Evolutionary conservation across 2,797 vertebrate genomes (phyloP), one percentile per base, ranked within the genome.

Genomic region (Chiroxiphia lanceolata): DNA sequence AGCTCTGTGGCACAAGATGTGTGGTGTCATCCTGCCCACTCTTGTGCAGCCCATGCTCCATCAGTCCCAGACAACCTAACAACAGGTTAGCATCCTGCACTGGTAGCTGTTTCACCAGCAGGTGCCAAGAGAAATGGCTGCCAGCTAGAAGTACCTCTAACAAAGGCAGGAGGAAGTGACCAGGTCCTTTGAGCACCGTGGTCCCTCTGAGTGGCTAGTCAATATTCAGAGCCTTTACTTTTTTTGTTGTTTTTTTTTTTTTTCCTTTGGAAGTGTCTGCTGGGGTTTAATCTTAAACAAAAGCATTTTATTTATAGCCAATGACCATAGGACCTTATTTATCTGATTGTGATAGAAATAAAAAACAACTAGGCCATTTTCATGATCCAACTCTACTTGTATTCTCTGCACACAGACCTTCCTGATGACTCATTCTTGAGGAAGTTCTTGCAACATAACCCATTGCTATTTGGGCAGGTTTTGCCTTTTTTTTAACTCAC

Each of bases 201-300:
- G 16, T 70, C 17, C 21, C 34, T 74, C 45, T 59, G 56, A 77
- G 23, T 13, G 10, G 6, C 36, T n/a, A 27, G 14, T 26, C 16
- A 76, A 20, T 63, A 75, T 57, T 75, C 29, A 80, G 50, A 83
- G 25, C 4, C 21, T 81, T 86, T 61, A 59, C 26, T 40, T 31
- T 13, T 13, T 34, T 7, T 12, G 18, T 2, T 1, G 0, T 0
- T 1, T 2, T 25, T 14, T 36, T n/a, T n/a, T n/a, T 21, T 31
- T 31, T 29, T 4, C 8, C 34, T 60, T 69, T 56, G 6, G 9
- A 94, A 64, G 7, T 57, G 75, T 88, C 40, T 74, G 11, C 21
- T 44, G 27, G 84, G 14, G 20, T 76, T 81, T 82, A 63, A 26
- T 78, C 7, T 64, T 76, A 38, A 9, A 2, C 27, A 60, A 71